Evolutionary conservation across 1,140 invertebrate species (phyloP), one percentile per base, ranked within the genome.

Genomic region (Bicyclus anynana): DNA sequence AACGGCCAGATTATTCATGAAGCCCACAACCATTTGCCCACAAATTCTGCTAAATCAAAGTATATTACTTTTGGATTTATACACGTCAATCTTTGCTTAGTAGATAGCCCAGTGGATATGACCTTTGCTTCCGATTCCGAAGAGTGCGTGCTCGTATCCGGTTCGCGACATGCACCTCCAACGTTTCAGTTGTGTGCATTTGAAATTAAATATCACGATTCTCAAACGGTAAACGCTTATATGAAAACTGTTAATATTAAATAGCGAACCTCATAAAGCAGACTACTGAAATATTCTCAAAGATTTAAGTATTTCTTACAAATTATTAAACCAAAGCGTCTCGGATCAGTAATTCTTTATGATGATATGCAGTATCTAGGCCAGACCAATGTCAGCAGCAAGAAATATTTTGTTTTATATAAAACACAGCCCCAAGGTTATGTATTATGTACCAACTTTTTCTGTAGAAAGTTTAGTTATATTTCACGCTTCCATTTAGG

Each of bases 1-100:
- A 44, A 20, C 40, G 18, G 40, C 40, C 18, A 44, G 16, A 44
- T 44, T 44, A 44, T 44, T 44, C 40, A 44, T 44, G 40, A 44
- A 20, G 18, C 40, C 17, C 7, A 4, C 40, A 9, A 1, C 40
- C 40, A 20, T 44, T 20, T 18, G 40, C 40, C n/a, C 12, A 20
- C 40, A 20, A 44, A 44, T 20, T n/a, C 16, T 7, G 4, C 17
- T 20, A 10, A 44, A 17, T 44, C 20, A 44, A 44, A 44, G 40
- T 20, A 44, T 44, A 44, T 44, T 20, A 12, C 40, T 44, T 14
- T 10, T 13, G 16, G 37, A 40, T 40, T 35, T 44, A 20, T 18
- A 20, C 18, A 7, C 7, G 9, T 44, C 20, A 44, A 44, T 12
- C 17, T 2, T 20, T 1, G 14, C 40, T 13, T 40, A 16, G 7